Evolutionary conservation across 1,140 invertebrate species (phyloP).

Genomic region (Lasioglossum baleicum): DNA sequence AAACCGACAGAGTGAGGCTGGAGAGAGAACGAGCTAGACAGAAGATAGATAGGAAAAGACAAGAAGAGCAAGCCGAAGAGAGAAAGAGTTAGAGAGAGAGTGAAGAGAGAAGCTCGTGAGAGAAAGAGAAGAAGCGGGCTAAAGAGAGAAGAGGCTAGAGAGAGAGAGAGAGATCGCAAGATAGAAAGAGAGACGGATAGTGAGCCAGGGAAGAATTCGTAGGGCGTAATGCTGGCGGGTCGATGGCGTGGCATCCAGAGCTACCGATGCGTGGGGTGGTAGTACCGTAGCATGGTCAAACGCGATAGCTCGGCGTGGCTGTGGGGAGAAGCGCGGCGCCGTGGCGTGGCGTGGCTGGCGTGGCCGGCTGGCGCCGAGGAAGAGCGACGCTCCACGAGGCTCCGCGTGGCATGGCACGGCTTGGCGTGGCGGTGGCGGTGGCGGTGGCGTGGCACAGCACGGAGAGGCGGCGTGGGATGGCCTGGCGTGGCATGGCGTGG

Average conservation of each 20-base stretch:
- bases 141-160: background rate
- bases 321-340: no score
- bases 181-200: background rate
- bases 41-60: background rate
- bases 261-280: constrained; percentile 29
- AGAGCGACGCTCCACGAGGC: constrained; percentile 8
- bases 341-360: no score
- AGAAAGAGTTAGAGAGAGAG: constrained; percentile 12
- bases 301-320: constrained; percentile 14
- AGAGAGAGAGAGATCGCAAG: constrained; percentile 2
- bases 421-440: constrained; percentile 22
- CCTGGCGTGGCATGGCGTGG: background rate
- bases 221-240: constrained; percentile 41
- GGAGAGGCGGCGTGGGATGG: no score
- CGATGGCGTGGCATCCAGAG: constrained; percentile 42
- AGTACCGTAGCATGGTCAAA: constrained; percentile 24
- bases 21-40: background rate
- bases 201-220: constrained; percentile 29
- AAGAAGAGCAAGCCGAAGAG: background rate
- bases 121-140: background rate
- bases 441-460: background rate
- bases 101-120: no score
- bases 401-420: background rate
- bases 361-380: no score
- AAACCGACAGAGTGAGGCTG: background rate